Evolutionary conservation across 2,888 invertebrate genomes (phyloP).

Genomic region (Pilophorus perplexus): DNA sequence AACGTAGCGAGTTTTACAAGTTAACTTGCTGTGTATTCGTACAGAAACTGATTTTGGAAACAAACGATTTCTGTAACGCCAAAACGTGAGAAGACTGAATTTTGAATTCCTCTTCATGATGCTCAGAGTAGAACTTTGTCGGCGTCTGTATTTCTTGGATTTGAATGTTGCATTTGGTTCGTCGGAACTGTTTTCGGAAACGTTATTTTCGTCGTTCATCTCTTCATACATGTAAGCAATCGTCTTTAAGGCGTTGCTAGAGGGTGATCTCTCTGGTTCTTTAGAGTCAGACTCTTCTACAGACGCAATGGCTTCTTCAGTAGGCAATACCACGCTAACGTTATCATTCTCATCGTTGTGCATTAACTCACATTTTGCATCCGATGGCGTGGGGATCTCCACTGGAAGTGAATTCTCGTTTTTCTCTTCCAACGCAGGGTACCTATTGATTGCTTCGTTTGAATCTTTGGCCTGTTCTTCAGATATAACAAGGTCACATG

Average conservation of each 20-base stretch:
- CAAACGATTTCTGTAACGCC: conserved; percentile 18
- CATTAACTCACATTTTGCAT: not conserved
- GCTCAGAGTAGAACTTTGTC: not conserved
- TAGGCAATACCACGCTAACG: not conserved
- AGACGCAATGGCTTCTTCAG: not conserved
- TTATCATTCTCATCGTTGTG: not conserved
- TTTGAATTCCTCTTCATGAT: not conserved
- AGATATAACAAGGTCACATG: conserved; percentile 25
- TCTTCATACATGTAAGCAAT: conserved; percentile 14
- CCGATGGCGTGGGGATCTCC: not conserved
- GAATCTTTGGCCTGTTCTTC: conserved; percentile 24
- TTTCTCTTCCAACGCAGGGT: not conserved
- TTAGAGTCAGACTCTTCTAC: not conserved
- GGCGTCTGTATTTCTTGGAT: not conserved
- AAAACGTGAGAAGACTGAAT: conserved; percentile 6
- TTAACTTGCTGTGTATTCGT: not conserved
- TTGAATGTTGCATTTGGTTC: not conserved
- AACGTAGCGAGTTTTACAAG: not conserved
- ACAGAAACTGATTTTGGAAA: not conserved
- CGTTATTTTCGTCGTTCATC: conserved; percentile 7
- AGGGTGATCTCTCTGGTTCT: not conserved
- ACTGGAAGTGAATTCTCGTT: not conserved
- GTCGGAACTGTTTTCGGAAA: conserved; percentile 7
- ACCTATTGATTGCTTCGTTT: not conserved
- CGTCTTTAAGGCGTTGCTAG: conserved; percentile 7